Evolutionary conservation across 2,797 vertebrate genomes (phyloP).

Genomic region (Manis pentadactyla): DNA sequence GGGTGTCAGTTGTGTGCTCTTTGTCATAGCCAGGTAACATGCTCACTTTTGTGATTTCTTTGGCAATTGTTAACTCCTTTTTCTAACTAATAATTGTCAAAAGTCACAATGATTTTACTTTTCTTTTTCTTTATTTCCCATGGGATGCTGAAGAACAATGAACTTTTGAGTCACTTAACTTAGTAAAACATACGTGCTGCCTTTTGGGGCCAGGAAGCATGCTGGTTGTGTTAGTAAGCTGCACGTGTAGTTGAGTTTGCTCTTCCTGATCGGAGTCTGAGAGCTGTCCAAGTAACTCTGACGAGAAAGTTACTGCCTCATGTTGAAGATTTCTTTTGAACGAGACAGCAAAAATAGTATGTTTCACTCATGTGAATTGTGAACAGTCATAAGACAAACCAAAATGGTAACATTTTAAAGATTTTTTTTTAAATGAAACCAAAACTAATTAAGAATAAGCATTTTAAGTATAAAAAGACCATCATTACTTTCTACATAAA

Average conservation of each 20-base stretch:
- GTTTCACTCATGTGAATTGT: not conserved
- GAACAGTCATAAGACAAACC: not conserved
- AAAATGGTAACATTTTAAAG: slow-evolving; percentile 36
- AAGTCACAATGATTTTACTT: slow-evolving; percentile 89
- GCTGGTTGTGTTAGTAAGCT: slow-evolving; percentile 75
- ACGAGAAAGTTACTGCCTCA: not conserved
- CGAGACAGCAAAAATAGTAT: not conserved
- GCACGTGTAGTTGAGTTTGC: not conserved
- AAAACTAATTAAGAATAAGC: not conserved
- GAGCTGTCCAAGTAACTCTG: not conserved
- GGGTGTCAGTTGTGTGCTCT: slow-evolving; percentile 99
- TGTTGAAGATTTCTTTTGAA: slow-evolving; percentile 35
- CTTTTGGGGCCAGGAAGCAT: slow-evolving; percentile 61
- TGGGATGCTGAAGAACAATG: slow-evolving; percentile 69
- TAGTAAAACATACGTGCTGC: slow-evolving; percentile 13
- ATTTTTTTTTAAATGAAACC: not conserved
- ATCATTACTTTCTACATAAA: not conserved
- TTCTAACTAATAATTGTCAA: slow-evolving; percentile 91
- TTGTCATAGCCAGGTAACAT: slow-evolving; percentile 99
- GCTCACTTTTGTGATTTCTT: slow-evolving; percentile 92
- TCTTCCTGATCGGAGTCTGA: slow-evolving; percentile 55
- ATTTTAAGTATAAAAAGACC: not conserved
- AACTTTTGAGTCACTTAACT: slow-evolving; percentile 74
- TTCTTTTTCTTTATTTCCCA: slow-evolving; percentile 81
- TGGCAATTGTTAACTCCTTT: slow-evolving; percentile 90